Base-by-base conservation (phyloP, 2,797 vertebrate genomes). In the Mergus octosetaceus region DNA sequence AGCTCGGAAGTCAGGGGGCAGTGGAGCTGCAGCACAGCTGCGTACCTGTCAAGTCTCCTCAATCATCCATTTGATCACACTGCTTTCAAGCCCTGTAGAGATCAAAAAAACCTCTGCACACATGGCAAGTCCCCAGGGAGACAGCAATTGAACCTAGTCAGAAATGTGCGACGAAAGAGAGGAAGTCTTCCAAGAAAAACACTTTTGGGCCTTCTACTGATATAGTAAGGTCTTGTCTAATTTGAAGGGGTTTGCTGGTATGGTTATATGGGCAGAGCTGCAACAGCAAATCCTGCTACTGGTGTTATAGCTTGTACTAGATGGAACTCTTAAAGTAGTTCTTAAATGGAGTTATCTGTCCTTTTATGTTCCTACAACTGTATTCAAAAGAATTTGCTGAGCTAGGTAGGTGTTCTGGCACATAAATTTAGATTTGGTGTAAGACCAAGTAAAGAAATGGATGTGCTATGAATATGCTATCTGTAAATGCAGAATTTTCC, bases 1-100 rank as follows among this genome's bases (percentile, higher is more conserved):
- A 97, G 77, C 41, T 90, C 21, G 53, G 20, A 65, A 94, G 94
- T 96, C 94, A 95, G 75, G 94, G 80, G 92, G 74, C 85, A 94
- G 89, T 57, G 78, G 87, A 92, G 90, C 85, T 71, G 60, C 77
- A 85, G 39, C 76, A 88, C 81, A 95, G 89, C 91, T 94, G 69
- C 6, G 3, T 43, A 87, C 93, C 93, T 93, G 74, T 96, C 92
- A 92, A 79, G 58, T 88, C 65, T 79, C 78, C 45, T 95, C 76
- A 87, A 88, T 47, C 84, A 66, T 93, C 39, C 68, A 76, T 93
- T 95, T 96, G 93, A 88, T 93, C 75, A 88, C 21, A 41, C 78
- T 90, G 82, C 78, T 94, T 87, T 94, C 72, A 91, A 94, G 81
- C 75, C 49, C 77, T 82, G 36, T 41, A 87, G 92, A 81, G 87